Conservation (phyloP, 2,113 vertebrate genomes). For the Poeciliopsis turrubarensis region DNA sequence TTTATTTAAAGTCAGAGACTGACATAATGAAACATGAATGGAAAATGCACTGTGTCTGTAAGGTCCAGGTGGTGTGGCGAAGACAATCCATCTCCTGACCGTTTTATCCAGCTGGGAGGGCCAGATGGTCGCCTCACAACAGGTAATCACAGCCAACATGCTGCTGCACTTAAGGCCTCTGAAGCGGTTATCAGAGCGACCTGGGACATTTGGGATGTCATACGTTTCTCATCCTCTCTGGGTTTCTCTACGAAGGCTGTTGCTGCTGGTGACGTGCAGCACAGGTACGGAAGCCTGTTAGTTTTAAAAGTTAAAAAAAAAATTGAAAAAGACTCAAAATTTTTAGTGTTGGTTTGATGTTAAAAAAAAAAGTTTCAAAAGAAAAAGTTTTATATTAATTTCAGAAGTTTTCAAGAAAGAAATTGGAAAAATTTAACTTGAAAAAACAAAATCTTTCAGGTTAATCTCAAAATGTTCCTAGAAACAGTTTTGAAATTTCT, state of each 20-base stretch:
- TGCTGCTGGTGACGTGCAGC: neutral
- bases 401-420: too few species aligned
- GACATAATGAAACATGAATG: conserved; percentile 60
- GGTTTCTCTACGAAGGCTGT: neutral
- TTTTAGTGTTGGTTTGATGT: too few species aligned
- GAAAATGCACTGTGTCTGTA: conserved; percentile 38
- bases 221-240: neutral
- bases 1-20: conserved; percentile 35
- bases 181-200: conserved; percentile 56
- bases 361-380: too few species aligned
- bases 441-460: too few species aligned
- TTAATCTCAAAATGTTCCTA: too few species aligned
- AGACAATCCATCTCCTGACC: conserved; percentile 60
- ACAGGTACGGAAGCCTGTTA: neutral
- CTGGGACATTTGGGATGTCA: conserved; percentile 21
- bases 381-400: too few species aligned
- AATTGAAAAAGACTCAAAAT: too few species aligned
- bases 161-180: conserved; percentile 61
- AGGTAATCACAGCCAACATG: conserved; percentile 70
- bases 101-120: conserved; percentile 64
- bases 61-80: conserved; percentile 66
- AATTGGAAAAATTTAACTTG: too few species aligned
- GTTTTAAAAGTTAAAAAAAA: too few species aligned
- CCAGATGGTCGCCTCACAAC: conserved; percentile 76
- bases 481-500: too few species aligned